Conservation (phyloP, 1,140 invertebrate species). For the Ctenoplectra terminalis region DNA sequence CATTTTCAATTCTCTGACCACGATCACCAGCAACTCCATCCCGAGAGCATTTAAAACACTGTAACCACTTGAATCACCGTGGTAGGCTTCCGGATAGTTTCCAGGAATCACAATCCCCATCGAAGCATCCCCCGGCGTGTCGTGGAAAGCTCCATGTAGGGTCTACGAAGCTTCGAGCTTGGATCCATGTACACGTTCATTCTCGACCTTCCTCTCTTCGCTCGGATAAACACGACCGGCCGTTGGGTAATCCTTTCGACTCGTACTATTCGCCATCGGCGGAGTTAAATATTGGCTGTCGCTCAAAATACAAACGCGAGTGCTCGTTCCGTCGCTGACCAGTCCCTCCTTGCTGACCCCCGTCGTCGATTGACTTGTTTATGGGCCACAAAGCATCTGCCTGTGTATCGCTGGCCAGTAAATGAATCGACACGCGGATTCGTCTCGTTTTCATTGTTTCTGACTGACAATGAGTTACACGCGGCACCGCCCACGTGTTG, state of each 20-base stretch:
- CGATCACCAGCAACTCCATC: too few relatives aligned
- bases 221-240: slow-evolving; percentile 15
- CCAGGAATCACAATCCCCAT: slow-evolving; percentile 19
- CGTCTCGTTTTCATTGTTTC: slow-evolving; percentile 64
- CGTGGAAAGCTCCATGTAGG: slow-evolving; percentile 39
- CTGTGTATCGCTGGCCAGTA: neutral
- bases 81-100: slow-evolving; percentile 6
- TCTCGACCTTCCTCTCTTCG: neutral
- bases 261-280: slow-evolving; percentile 39
- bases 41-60: too few relatives aligned
- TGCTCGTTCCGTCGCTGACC: slow-evolving; percentile 26
- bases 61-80: too few relatives aligned
- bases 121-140: slow-evolving; percentile 17
- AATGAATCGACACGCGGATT: slow-evolving; percentile 10
- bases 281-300: slow-evolving; percentile 76
- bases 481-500: neutral
- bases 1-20: too few relatives aligned
- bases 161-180: slow-evolving; percentile 25
- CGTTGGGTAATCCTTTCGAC: neutral
- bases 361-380: slow-evolving; percentile 73
- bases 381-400: slow-evolving; percentile 72
- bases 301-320: slow-evolving; percentile 69
- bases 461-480: slow-evolving; percentile 41
- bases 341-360: slow-evolving; percentile 29
- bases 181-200: neutral